Conservation (phyloP, 2,888 invertebrate species). For the Taphrorychus bicolor region DNA sequence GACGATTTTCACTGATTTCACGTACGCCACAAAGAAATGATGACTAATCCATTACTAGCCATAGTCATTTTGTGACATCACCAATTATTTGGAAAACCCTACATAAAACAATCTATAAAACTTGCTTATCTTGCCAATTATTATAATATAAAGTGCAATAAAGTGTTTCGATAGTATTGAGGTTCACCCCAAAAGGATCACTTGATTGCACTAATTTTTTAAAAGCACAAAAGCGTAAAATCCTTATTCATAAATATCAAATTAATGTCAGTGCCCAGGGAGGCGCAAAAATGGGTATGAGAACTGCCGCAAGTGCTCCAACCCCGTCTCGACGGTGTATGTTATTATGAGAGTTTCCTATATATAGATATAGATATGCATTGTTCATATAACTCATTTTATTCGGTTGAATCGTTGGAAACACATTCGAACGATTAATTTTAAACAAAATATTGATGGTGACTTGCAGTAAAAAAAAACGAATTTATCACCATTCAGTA, state of each 20-base stretch:
- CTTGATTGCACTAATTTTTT: no score
- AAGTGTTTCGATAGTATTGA: neutral
- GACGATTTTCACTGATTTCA: neutral
- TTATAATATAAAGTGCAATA: neutral
- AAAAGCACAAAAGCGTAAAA: neutral
- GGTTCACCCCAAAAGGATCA: neutral
- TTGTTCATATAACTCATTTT: neutral
- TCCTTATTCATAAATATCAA: constrained; percentile 10
- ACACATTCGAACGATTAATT: no score
- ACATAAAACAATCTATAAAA: neutral
- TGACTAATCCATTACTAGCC: no score
- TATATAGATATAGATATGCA: neutral
- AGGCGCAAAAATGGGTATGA: constrained; percentile 31
- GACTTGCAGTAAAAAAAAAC: no score
- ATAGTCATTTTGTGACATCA: neutral
- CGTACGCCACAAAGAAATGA: no score
- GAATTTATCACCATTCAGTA: no score
- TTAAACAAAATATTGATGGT: no score
- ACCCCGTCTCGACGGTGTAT: neutral
- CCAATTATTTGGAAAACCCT: neutral
- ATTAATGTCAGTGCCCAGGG: constrained; percentile 19
- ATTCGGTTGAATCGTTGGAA: neutral
- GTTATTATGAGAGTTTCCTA: neutral
- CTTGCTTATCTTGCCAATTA: no score
- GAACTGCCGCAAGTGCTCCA: constrained; percentile 27